phyloP scores from a whole-genome alignment of 2,888 invertebrate genomes.

The Perdita meconis region DNA sequence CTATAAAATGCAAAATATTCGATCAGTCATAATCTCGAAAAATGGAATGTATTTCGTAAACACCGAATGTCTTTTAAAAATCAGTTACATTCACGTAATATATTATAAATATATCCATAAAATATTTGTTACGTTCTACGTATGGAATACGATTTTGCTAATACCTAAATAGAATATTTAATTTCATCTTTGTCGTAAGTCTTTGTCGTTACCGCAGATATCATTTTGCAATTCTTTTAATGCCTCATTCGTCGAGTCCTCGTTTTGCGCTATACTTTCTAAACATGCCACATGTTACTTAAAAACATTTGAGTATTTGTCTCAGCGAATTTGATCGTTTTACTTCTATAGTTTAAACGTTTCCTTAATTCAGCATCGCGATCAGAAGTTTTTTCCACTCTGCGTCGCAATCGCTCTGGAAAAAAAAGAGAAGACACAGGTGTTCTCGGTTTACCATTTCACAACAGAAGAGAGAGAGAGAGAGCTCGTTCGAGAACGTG shows the following conservation, averaged over 20 bases:
- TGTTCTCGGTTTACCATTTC: slow-evolving; percentile 28
- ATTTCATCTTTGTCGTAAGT: background rate
- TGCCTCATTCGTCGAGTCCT: slow-evolving; percentile 4
- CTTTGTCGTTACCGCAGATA: too few species aligned
- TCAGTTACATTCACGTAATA: background rate
- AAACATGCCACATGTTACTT: background rate
- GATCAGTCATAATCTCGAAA: background rate
- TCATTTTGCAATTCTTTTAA: too few species aligned
- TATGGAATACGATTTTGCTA: too few species aligned
- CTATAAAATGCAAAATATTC: background rate
- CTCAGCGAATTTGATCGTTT: background rate
- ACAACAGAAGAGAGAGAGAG: slow-evolving; percentile 22
- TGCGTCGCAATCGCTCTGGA: slow-evolving; percentile 80
- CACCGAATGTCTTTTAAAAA: background rate
- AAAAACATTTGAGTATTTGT: slow-evolving; percentile 28
- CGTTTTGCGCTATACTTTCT: background rate
- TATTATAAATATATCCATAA: too few species aligned
- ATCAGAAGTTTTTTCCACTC: slow-evolving; percentile 81
- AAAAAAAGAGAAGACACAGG: slow-evolving; percentile 74
- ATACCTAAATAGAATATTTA: background rate
- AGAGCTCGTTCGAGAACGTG: slow-evolving; percentile 41
- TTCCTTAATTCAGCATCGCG: slow-evolving; percentile 79
- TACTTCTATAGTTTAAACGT: background rate
- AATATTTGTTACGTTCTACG: too few species aligned
- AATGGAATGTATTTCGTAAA: slow-evolving; percentile 1